Base-by-base conservation (phyloP, 2,113 vertebrate genomes). In the Otolemur garnettii region DNA sequence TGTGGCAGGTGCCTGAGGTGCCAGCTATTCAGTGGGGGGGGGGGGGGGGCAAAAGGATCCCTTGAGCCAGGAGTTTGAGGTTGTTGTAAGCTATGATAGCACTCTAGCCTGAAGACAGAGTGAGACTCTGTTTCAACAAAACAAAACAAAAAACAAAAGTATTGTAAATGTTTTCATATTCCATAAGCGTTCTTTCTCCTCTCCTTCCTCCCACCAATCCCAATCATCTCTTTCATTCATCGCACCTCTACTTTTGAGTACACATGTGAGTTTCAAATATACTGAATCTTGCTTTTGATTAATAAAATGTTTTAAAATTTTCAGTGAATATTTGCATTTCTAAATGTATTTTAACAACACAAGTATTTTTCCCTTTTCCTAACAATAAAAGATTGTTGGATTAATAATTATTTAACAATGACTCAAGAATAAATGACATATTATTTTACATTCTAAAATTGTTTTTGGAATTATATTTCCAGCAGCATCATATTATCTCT, bases 261-360 rank as follows among this genome's bases (percentile, higher is more conserved):
- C 4, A 0, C 22, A 55, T n/a, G 8, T 68, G 13, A 9, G n/a
- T 72, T n/a, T 55, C 0, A 0, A 13, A 33, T 69, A 50, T 69
- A 50, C 24, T 42, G 15, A 75, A 64, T 15, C 35, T 21, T 0
- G 3, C 1, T 28, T 78, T 72, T 64, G 18, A 35, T 15, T 71
- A 72, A 77, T 59, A 60, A 90, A 62, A 53, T 13, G 53, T 94
- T 94, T 66, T 35, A 59, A 96, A 86, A 79, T 59, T 85, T 50
- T 79, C 4, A 45, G 38, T 85, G 18, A 38, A 87, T 60, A 71
- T 8, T 57, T 64, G 42, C 24, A 90, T 81, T 93, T 53, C 4
- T 91, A 78, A 80, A 66, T 24, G 0, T 30, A 38, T 74, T 87
- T 7, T 91, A 88, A 9, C 13, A 84, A 71, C 5, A 17, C 28